Evolutionary conservation across 1,140 invertebrate genomes (phyloP).

Genomic region (Halesus radiatus): DNA sequence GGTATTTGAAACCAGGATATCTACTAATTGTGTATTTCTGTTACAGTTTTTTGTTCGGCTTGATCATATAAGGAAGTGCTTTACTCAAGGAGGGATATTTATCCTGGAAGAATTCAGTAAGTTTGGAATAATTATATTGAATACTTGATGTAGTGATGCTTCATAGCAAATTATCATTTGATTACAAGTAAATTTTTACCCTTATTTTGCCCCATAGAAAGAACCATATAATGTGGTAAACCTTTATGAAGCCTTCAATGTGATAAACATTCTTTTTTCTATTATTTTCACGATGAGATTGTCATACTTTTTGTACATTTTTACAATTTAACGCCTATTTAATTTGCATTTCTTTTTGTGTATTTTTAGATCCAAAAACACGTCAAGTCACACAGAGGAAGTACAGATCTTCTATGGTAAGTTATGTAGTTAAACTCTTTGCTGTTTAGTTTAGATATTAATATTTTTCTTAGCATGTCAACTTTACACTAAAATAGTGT

Average conservation of each 20-base stretch:
- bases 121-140: constrained; percentile 64
- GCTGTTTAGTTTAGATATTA: neutral
- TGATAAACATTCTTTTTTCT: neutral
- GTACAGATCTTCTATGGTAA: constrained; percentile 98
- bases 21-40: constrained; percentile 35
- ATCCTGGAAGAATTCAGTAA: constrained; percentile 99
- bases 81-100: constrained; percentile 98
- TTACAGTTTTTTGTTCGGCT: constrained; percentile 99
- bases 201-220: too few species aligned
- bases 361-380: constrained; percentile 92
- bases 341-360: neutral
- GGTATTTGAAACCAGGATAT: neutral
- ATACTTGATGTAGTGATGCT: too few species aligned
- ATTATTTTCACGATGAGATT: neutral
- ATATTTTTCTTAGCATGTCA: neutral
- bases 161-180: too few species aligned
- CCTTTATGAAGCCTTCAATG: too few species aligned
- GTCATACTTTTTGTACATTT: neutral
- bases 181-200: too few species aligned
- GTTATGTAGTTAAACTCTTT: constrained; percentile 62
- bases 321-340: neutral
- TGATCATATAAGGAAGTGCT: constrained; percentile 99
- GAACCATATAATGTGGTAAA: too few species aligned
- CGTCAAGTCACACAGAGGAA: constrained; percentile 95
- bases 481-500: neutral